These are phyloP conservation scores for Cryptotermes secundus DNA, from an alignment of 1,140 invertebrate genomes.

Conservation along the genomic window DNA sequence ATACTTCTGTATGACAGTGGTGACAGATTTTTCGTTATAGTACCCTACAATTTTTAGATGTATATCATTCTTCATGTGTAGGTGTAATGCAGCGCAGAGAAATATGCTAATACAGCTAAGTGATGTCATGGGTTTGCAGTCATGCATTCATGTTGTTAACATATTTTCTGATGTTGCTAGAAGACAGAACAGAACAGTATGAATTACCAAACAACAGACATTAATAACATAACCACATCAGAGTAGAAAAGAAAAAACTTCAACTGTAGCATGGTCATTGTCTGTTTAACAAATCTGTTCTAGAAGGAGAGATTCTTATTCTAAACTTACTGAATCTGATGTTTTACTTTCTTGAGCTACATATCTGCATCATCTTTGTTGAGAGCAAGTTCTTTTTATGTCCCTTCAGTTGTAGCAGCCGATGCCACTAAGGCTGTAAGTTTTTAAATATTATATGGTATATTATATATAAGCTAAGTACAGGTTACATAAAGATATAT, in stretches of 20 bases:
- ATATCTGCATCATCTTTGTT: slow-evolving; percentile 20
- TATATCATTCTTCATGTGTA: too few relatives aligned
- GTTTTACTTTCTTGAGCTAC: slow-evolving; percentile 18
- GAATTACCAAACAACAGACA: background rate
- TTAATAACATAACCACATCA: background rate
- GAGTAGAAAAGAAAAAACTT: background rate
- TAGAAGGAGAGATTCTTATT: background rate
- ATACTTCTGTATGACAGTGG: too few relatives aligned
- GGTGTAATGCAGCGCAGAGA: too few relatives aligned
- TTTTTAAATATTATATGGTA: slow-evolving; percentile 17
- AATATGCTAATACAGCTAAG: too few relatives aligned
- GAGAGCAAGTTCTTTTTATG: background rate
- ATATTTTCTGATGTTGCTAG: background rate
- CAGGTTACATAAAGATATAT: slow-evolving; percentile 16
- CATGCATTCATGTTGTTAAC: background rate
- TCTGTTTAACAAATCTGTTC: background rate
- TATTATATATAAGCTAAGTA: slow-evolving; percentile 18
- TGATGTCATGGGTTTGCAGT: too few relatives aligned
- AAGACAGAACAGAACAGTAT: background rate
- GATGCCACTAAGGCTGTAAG: slow-evolving; percentile 5
- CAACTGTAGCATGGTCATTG: background rate
- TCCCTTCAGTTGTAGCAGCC: background rate
- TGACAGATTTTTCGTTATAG: too few relatives aligned
- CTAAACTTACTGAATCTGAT: background rate
- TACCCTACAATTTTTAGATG: too few relatives aligned